Conservation (phyloP, 92 coral and sea anemone species). For the Galaxea fascicularis region DNA sequence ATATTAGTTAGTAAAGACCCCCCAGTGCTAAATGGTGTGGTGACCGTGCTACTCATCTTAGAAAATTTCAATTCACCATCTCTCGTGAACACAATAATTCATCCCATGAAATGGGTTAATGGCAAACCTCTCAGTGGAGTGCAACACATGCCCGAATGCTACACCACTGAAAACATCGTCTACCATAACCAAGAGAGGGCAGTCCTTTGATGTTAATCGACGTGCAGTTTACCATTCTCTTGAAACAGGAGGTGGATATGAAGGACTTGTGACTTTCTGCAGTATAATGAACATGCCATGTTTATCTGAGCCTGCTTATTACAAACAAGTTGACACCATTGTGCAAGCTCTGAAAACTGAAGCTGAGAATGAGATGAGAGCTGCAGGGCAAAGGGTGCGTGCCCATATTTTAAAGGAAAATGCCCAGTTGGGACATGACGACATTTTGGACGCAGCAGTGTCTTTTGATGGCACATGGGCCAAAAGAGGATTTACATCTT, state of each 20-base stretch:
- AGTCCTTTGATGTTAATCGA: conserved; percentile 15
- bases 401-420: conserved; percentile 11
- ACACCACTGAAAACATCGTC: neutral
- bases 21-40: too few relatives aligned
- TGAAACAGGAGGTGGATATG: conserved; percentile 10
- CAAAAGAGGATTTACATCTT: conserved; percentile 41
- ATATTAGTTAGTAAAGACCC: too few relatives aligned
- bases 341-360: conserved; percentile 21
- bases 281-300: conserved; percentile 48
- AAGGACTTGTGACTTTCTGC: neutral
- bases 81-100: too few relatives aligned
- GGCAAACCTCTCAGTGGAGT: too few relatives aligned
- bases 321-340: conserved; percentile 25
- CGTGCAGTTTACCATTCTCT: conserved; percentile 1
- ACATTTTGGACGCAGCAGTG: conserved; percentile 14
- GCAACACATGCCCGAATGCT: neutral
- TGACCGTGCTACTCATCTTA: too few relatives aligned
- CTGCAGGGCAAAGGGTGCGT: conserved; percentile 17
- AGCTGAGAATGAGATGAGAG: conserved; percentile 19
- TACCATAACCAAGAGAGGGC: neutral
- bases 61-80: too few relatives aligned
- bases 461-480: conserved; percentile 52
- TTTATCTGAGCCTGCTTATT: neutral
- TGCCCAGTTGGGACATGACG: neutral
- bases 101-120: too few relatives aligned